A percentile compares a stretch with the other conserved stretches of the same genome.
These are phyloP conservation scores for Erebia ligea DNA, from an alignment of 2,888 invertebrate species.

Conservation along the genomic window DNA sequence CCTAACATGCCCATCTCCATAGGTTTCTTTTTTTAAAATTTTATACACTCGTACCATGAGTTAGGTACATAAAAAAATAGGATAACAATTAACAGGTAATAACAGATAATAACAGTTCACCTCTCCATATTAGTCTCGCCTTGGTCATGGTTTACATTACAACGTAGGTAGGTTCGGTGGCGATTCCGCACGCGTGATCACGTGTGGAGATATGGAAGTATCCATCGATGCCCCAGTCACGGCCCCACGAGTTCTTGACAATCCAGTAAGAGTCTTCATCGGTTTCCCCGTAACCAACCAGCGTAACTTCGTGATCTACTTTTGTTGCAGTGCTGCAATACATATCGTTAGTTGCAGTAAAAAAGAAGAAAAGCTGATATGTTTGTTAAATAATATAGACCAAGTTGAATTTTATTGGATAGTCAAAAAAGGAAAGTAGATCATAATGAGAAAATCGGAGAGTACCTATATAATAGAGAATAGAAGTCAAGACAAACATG, in stretches of 20 bases:
- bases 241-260: slow-evolving; percentile 97
- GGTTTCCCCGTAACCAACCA: slow-evolving; percentile 93
- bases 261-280: slow-evolving; percentile 95
- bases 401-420: too few species aligned
- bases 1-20: too few species aligned
- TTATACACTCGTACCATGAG: too few species aligned
- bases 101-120: not conserved
- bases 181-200: slow-evolving; percentile 95
- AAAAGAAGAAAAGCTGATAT: too few species aligned
- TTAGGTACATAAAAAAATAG: too few species aligned
- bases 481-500: too few species aligned
- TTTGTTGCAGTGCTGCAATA: slow-evolving; percentile 85
- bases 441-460: too few species aligned
- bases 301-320: slow-evolving; percentile 93
- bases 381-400: too few species aligned
- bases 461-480: too few species aligned
- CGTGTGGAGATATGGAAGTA: slow-evolving; percentile 94
- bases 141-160: slow-evolving; percentile 71
- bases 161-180: slow-evolving; percentile 92
- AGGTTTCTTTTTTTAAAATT: too few species aligned
- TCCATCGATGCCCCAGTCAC: slow-evolving; percentile 96
- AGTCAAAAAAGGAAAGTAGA: too few species aligned
- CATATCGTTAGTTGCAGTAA: not conserved
- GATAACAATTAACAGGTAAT: not conserved
- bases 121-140: not conserved